Evolutionary conservation across 1,140 invertebrate genomes (phyloP).

Genomic region (Drosophila asahinai): DNA sequence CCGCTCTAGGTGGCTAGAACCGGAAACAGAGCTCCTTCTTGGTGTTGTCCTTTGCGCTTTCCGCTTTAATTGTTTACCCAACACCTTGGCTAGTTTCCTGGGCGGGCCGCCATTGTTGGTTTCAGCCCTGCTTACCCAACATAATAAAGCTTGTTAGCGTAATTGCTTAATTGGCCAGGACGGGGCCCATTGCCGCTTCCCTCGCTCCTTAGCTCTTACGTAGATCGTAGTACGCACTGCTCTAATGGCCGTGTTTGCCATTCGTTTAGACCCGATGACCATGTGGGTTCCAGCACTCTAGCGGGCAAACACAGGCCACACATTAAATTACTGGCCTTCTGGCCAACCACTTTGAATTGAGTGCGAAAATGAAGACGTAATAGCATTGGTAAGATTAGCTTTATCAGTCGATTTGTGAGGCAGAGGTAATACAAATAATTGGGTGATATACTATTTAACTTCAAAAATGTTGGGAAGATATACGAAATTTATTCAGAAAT

Average conservation of each 20-base stretch:
- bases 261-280: conserved; percentile 67
- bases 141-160: conserved; percentile 82
- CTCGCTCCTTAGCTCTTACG: not conserved
- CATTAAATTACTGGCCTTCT: conserved; percentile 52
- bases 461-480: not conserved
- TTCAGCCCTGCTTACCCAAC: conserved; percentile 42
- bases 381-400: conserved; percentile 53
- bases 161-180: conserved; percentile 78
- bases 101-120: conserved; percentile 33
- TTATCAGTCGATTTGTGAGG: conserved; percentile 7
- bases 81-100: conserved; percentile 65
- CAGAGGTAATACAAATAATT: not conserved
- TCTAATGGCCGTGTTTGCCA: conserved; percentile 66
- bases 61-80: conserved; percentile 74
- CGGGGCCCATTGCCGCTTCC: conserved; percentile 10
- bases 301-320: conserved; percentile 18
- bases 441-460: not conserved
- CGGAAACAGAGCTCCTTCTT: conserved; percentile 6
- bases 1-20: conserved; percentile 5
- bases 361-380: conserved; percentile 59
- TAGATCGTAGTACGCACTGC: conserved; percentile 21
- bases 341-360: conserved; percentile 34
- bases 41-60: conserved; percentile 40
- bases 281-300: conserved; percentile 56
- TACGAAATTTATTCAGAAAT: not conserved